Conservation (phyloP, 2,888 invertebrate species). For the Drosophila merina region DNA sequence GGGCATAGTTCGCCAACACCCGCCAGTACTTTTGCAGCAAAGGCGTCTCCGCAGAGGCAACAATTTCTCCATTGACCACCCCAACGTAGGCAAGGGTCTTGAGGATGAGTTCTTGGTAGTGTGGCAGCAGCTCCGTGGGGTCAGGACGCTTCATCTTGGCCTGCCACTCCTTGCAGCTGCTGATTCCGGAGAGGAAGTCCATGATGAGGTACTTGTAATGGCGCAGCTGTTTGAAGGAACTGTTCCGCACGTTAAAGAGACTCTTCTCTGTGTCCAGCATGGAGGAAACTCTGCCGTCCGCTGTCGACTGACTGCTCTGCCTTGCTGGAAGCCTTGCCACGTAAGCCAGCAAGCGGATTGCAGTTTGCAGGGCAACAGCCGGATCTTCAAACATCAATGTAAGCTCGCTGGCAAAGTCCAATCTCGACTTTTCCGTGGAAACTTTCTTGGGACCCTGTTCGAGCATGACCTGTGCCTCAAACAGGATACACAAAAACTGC, state of each 20-base stretch:
- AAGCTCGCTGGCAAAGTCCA: constrained; percentile 89
- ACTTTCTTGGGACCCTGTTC: constrained; percentile 83
- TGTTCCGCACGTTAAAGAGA: constrained; percentile 87
- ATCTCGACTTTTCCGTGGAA: constrained; percentile 83
- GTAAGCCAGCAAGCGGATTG: constrained; percentile 87
- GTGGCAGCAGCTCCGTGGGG: constrained; percentile 85
- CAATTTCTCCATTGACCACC: constrained; percentile 86
- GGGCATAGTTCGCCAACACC: constrained; percentile 90
- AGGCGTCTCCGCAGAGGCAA: constrained; percentile 83
- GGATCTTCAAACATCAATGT: constrained; percentile 88
- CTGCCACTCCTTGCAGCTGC: constrained; percentile 88
- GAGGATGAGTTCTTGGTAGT: constrained; percentile 89
- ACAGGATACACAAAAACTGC: constrained; percentile 88
- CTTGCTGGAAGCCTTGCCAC: constrained; percentile 88
- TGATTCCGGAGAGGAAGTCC: constrained; percentile 89
- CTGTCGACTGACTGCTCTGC: constrained; percentile 74
- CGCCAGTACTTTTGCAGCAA: constrained; percentile 91
- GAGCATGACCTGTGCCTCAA: constrained; percentile 89
- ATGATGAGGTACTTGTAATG: constrained; percentile 93
- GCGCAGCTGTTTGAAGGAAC: constrained; percentile 90
- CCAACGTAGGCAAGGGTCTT: constrained; percentile 88
- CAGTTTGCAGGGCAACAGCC: constrained; percentile 87
- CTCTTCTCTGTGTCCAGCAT: constrained; percentile 60
- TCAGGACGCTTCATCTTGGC: constrained; percentile 87
- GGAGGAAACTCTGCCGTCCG: constrained; percentile 61